Percentiles rank a stretch among this genome's conserved stretches.
These are phyloP conservation scores for Megalopta genalis DNA, from an alignment of 1,140 invertebrate species.

Conservation along the genomic window DNA sequence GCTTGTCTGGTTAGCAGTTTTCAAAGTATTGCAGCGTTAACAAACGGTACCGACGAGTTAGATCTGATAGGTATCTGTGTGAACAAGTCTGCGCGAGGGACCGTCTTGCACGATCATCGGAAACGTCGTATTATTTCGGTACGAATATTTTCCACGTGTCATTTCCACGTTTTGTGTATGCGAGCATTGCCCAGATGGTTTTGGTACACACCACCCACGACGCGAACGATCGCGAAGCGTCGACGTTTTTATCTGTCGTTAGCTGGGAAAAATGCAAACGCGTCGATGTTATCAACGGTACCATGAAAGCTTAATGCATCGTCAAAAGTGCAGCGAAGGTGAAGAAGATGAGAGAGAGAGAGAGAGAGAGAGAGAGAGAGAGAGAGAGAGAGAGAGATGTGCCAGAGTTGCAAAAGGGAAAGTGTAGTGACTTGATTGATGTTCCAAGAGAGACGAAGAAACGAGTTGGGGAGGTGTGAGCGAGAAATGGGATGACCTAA, in stretches of 20 bases:
- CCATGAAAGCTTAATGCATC: background rate
- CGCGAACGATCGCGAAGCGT: background rate
- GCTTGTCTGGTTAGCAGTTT: too few species aligned
- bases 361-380: too few species aligned
- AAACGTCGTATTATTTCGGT: too few species aligned
- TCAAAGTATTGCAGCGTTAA: too few species aligned
- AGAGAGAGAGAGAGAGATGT: too few species aligned
- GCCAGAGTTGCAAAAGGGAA: background rate
- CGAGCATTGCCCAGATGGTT: too few species aligned
- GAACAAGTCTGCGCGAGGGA: too few species aligned
- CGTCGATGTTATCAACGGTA: background rate
- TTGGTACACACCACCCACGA: too few species aligned
- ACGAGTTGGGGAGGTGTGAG: background rate
- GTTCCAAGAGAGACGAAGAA: background rate
- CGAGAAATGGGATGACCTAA: slow-evolving; percentile 11
- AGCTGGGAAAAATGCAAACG: background rate
- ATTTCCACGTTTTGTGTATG: background rate
- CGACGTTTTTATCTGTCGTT: background rate
- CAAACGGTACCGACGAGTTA: too few species aligned
- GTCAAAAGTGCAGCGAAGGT: background rate
- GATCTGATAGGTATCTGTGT: too few species aligned
- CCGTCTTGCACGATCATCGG: too few species aligned
- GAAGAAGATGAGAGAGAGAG: too few species aligned
- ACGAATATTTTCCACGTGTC: background rate
- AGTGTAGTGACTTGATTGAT: background rate